Conservation (phyloP, 2,113 vertebrate genomes). For the Serilophus lunatus region DNA sequence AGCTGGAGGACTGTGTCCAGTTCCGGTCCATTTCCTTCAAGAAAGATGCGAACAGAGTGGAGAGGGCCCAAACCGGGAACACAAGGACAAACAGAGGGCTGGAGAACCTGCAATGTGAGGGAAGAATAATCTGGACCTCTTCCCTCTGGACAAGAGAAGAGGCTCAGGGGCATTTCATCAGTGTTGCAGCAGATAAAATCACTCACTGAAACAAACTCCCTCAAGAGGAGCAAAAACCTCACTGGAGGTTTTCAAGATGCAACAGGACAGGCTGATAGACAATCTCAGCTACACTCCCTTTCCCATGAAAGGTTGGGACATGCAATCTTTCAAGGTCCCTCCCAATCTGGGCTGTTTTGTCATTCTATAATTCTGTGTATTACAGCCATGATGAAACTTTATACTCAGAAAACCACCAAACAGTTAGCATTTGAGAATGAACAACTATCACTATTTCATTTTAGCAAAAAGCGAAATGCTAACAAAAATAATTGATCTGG, state of each 20-base stretch:
- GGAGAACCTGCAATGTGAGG: neutral
- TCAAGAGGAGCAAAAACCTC: neutral
- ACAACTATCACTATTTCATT: neutral
- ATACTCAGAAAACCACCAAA: neutral
- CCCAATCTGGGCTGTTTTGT: neutral
- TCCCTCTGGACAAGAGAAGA: neutral
- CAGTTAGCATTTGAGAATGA: neutral
- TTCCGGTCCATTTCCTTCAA: neutral
- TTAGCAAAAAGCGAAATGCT: neutral
- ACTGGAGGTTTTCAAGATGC: neutral
- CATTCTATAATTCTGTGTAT: neutral
- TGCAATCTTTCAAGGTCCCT: neutral
- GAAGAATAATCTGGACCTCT: neutral
- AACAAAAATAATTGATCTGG: neutral
- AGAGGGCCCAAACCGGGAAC: neutral
- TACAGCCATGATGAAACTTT: neutral
- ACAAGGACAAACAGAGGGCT: neutral
- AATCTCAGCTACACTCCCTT: neutral
- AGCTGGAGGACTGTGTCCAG: no score
- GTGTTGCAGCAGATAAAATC: neutral
- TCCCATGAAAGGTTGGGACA: neutral
- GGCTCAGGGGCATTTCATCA: neutral
- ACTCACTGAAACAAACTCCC: neutral
- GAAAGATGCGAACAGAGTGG: neutral
- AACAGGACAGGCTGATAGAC: rapidly evolving